phyloP scores from a whole-genome alignment of 2,113 vertebrate species.

The Urocitellus parryii region DNA sequence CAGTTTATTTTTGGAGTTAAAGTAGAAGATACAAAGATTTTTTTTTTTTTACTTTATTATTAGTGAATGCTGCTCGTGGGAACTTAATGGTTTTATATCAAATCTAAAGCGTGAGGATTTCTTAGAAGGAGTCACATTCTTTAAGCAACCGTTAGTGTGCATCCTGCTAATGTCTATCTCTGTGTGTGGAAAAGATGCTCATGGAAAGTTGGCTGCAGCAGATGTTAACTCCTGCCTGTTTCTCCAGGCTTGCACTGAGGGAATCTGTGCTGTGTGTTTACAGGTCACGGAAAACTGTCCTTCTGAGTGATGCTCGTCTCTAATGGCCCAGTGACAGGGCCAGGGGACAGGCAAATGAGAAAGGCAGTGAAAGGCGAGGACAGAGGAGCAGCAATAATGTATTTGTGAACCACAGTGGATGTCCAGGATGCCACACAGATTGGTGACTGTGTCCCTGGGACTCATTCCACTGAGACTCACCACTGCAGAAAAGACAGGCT shows the following conservation, averaged over 20 bases:
- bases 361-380: constrained; percentile 31
- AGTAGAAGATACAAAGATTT: neutral
- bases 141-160: neutral
- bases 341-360: constrained; percentile 52
- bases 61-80: neutral
- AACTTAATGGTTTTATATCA: neutral
- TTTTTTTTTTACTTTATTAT: neutral
- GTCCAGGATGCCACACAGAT: constrained; percentile 53
- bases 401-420: neutral
- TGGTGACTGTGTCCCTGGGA: constrained; percentile 56
- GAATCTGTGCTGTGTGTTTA: neutral
- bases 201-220: neutral
- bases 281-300: constrained; percentile 59
- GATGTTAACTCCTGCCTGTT: neutral
- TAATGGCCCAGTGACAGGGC: constrained; percentile 64
- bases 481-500: constrained; percentile 39
- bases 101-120: neutral
- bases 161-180: neutral
- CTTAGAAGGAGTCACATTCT: neutral
- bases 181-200: neutral
- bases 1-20: neutral
- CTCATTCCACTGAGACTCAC: constrained; percentile 65
- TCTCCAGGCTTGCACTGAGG: neutral
- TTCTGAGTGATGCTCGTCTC: constrained; percentile 13
- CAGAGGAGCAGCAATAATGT: neutral